A percentile compares a stretch with the other conserved stretches of the same genome.
These are phyloP conservation scores for Ditula angustiorana DNA, from an alignment of 2,888 invertebrate species.

Conservation along the genomic window DNA sequence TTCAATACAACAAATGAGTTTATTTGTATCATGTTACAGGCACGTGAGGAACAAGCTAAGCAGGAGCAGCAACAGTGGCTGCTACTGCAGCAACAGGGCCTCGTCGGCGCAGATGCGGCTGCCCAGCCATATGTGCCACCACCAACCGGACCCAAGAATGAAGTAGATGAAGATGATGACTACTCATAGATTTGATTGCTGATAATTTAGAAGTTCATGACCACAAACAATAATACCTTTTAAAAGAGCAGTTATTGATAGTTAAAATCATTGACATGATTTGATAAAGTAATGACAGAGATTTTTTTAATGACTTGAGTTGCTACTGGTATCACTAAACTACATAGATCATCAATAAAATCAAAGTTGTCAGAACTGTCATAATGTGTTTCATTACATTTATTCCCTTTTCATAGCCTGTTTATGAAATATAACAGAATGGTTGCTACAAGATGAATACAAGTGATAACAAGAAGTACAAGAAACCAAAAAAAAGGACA, in stretches of 20 bases:
- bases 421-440: constrained; percentile 46
- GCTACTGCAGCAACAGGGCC: constrained; percentile 88
- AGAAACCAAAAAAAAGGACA: constrained; percentile 64
- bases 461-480: constrained; percentile 58
- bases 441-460: constrained; percentile 62
- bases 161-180: constrained; percentile 83
- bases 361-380: constrained; percentile 27
- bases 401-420: neutral
- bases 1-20: too few species aligned
- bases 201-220: neutral
- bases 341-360: constrained; percentile 26
- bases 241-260: neutral
- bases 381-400: neutral
- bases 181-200: constrained; percentile 63
- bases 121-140: constrained; percentile 76
- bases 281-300: neutral
- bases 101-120: constrained; percentile 67
- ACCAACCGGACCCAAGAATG: constrained; percentile 64
- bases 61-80: constrained; percentile 97
- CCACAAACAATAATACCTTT: neutral
- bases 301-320: neutral
- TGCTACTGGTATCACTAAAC: constrained; percentile 16
- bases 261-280: neutral
- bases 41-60: constrained; percentile 96
- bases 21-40: constrained; percentile 67